Percentiles rank a stretch among this genome's conserved stretches.
Conservation (phyloP, 2,797 vertebrate genomes). For the Diceros bicornis region DNA sequence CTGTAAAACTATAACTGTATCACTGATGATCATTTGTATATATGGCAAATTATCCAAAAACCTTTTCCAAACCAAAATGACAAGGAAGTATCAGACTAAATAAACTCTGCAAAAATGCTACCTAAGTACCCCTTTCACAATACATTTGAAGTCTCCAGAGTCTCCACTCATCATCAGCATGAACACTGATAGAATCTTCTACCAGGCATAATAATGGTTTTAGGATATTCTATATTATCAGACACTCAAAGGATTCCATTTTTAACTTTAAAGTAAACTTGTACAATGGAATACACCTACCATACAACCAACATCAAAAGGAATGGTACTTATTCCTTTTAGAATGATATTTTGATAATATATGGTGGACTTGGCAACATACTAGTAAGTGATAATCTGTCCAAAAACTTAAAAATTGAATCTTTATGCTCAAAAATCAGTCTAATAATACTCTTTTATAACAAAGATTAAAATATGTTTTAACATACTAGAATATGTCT, state of each 20-base stretch:
- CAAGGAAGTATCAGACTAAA: neutral
- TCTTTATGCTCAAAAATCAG: neutral
- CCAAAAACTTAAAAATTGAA: neutral
- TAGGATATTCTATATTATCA: neutral
- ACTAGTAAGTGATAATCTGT: neutral
- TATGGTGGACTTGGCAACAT: neutral
- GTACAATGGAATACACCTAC: neutral
- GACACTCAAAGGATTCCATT: neutral
- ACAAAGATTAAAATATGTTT: neutral
- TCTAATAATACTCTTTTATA: neutral
- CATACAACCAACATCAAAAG: neutral
- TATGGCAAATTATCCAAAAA: neutral
- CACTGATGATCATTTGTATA: neutral
- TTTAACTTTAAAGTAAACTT: conserved; percentile 1
- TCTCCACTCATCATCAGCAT: neutral
- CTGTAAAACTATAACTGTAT: neutral
- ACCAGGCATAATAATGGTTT: neutral
- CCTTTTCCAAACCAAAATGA: neutral
- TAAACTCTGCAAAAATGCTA: neutral
- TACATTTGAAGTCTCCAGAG: neutral
- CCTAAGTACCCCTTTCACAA: neutral
- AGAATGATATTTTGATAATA: neutral
- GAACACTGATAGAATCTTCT: neutral
- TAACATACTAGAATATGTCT: neutral
- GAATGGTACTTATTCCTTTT: neutral